phyloP scores from a whole-genome alignment of 2,888 invertebrate species.

The Neoaliturus tenellus region DNA sequence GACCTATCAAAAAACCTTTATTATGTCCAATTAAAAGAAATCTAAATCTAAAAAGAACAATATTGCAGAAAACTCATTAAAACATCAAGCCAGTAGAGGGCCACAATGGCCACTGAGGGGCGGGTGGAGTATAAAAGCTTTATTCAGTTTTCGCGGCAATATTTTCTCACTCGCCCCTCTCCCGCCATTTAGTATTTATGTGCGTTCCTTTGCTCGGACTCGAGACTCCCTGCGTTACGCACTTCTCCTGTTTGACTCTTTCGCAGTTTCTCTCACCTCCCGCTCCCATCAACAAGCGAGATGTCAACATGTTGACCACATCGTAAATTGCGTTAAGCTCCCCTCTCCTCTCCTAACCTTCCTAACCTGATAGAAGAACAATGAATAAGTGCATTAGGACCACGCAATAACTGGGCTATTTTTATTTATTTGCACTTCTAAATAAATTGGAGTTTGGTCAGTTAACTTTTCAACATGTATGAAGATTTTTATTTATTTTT shows the following conservation, averaged over 20 bases:
- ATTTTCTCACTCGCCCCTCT: constrained; percentile 3
- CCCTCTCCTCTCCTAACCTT: background rate
- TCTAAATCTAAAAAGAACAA: too few species aligned
- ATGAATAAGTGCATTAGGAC: background rate
- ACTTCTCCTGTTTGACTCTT: background rate
- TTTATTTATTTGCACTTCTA: too few species aligned
- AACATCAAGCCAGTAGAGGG: background rate
- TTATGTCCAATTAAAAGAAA: too few species aligned
- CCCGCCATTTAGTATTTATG: background rate
- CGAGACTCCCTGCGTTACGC: background rate
- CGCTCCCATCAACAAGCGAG: background rate
- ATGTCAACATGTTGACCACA: constrained; percentile 30
- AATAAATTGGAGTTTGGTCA: too few species aligned
- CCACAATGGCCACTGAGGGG: background rate
- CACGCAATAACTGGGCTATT: too few species aligned
- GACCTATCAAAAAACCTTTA: too few species aligned
- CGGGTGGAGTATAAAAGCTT: background rate
- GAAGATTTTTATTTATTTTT: too few species aligned
- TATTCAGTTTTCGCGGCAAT: constrained; percentile 18
- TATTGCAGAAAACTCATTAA: too few species aligned
- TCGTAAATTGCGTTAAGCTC: background rate
- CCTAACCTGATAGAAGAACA: background rate
- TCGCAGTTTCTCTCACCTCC: background rate
- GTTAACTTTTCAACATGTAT: background rate
- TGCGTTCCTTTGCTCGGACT: background rate